Evolutionary conservation across 1,140 invertebrate genomes (phyloP).

Genomic region (Himalopsyche phryganea): DNA sequence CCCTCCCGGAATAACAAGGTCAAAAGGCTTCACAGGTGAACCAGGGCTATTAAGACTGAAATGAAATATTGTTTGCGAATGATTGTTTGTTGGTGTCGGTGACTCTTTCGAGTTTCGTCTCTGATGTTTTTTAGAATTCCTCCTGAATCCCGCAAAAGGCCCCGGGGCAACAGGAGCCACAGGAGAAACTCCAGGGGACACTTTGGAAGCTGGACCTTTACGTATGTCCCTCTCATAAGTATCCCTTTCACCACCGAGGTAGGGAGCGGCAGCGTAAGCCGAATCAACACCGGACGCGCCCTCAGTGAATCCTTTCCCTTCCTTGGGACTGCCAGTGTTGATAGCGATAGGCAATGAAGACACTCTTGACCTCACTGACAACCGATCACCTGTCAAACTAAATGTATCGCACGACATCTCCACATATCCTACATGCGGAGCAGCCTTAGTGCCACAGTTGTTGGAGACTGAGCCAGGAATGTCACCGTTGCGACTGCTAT

Average conservation of each 20-base stretch:
- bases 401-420: conserved; percentile 53
- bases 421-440: conserved; percentile 56
- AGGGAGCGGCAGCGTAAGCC: conserved; percentile 8
- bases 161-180: conserved; percentile 36
- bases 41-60: conserved; percentile 59
- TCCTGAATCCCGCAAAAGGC: conserved; percentile 41
- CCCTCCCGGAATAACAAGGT: conserved; percentile 28
- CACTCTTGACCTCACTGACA: conserved; percentile 34
- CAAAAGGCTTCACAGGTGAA: conserved; percentile 52
- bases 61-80: conserved; percentile 58
- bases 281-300: conserved; percentile 20
- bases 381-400: conserved; percentile 4
- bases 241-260: conserved; percentile 11
- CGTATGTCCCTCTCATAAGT: conserved; percentile 12
- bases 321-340: conserved; percentile 19
- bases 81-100: conserved; percentile 48
- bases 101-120: conserved; percentile 44
- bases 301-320: conserved; percentile 8
- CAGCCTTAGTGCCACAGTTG: not conserved
- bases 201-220: conserved; percentile 43
- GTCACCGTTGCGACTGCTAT: conserved; percentile 23
- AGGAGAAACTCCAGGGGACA: conserved; percentile 38
- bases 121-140: conserved; percentile 37
- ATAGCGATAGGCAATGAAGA: conserved; percentile 59
- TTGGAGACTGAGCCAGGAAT: conserved; percentile 6